phyloP scores from a whole-genome alignment of 2,888 invertebrate species.

The Parnassius glacialis region DNA sequence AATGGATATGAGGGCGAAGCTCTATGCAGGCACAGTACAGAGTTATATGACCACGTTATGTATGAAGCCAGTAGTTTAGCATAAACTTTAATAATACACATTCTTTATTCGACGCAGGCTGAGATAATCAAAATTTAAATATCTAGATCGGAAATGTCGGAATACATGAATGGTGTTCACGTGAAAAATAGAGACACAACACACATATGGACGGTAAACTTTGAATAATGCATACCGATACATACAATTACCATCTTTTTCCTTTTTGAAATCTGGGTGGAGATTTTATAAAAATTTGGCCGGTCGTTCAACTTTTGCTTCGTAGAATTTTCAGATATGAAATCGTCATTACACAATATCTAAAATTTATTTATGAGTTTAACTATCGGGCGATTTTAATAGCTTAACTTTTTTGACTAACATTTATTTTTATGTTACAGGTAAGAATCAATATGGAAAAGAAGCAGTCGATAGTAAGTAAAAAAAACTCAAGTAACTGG shows the following conservation, averaged over 20 bases:
- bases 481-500: constrained; percentile 31
- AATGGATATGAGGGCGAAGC: constrained; percentile 40
- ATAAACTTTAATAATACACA: constrained; percentile 41
- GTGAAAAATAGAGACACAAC: constrained; percentile 49
- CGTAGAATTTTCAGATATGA: not conserved
- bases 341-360: not conserved
- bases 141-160: constrained; percentile 61
- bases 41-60: constrained; percentile 28
- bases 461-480: constrained; percentile 13
- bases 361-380: not conserved
- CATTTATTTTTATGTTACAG: constrained; percentile 33
- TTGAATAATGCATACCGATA: constrained; percentile 63
- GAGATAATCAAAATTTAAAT: constrained; percentile 52
- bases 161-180: constrained; percentile 50
- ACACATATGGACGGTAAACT: constrained; percentile 47
- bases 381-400: not conserved
- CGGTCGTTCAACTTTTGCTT: constrained; percentile 62
- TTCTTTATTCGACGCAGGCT: constrained; percentile 40
- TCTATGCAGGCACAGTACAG: constrained; percentile 23
- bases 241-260: constrained; percentile 60
- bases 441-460: constrained; percentile 16
- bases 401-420: constrained; percentile 2
- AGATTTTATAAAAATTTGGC: constrained; percentile 65
- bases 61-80: constrained; percentile 37
- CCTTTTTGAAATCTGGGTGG: constrained; percentile 61